phyloP scores from a whole-genome alignment of 2,113 vertebrate species.

The Philantomba maxwellii region DNA sequence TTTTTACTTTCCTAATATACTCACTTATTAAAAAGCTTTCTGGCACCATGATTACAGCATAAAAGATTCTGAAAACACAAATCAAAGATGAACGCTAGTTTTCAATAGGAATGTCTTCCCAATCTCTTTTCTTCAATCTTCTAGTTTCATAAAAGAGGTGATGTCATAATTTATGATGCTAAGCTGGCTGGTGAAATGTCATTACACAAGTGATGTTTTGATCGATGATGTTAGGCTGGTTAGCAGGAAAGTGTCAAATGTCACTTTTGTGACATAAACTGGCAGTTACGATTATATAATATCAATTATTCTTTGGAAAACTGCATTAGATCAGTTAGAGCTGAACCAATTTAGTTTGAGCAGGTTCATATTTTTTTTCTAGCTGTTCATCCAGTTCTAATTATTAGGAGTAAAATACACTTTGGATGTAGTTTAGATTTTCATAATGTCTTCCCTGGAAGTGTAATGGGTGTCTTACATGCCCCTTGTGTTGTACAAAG shows the following conservation, averaged over 20 bases:
- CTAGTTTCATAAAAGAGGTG: slow-evolving; percentile 71
- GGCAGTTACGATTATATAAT: slow-evolving; percentile 82
- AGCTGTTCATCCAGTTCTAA: slow-evolving; percentile 76
- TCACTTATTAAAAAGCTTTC: slow-evolving; percentile 7
- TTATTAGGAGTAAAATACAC: slow-evolving; percentile 77
- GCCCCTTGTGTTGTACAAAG: slow-evolving; percentile 3
- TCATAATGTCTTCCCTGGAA: slow-evolving; percentile 61
- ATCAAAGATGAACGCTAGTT: neutral
- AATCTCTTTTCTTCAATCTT: slow-evolving; percentile 47
- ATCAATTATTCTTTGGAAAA: slow-evolving; percentile 82
- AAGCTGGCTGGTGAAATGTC: slow-evolving; percentile 74
- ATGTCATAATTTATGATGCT: slow-evolving; percentile 78
- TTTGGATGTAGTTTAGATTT: slow-evolving; percentile 72
- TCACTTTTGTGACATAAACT: slow-evolving; percentile 81
- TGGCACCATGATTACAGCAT: neutral
- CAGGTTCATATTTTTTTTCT: slow-evolving; percentile 77
- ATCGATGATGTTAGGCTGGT: slow-evolving; percentile 78
- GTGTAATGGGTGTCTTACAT: slow-evolving; percentile 20
- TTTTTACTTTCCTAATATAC: neutral
- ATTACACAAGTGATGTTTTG: slow-evolving; percentile 77
- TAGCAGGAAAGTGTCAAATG: slow-evolving; percentile 78
- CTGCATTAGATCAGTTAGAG: slow-evolving; percentile 74
- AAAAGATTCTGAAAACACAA: neutral
- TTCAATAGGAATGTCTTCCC: neutral
- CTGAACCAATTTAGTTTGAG: slow-evolving; percentile 61